These are phyloP conservation scores for Pelvicachromis taeniatus DNA, from an alignment of 2,113 vertebrate genomes.

Conservation along the genomic window DNA sequence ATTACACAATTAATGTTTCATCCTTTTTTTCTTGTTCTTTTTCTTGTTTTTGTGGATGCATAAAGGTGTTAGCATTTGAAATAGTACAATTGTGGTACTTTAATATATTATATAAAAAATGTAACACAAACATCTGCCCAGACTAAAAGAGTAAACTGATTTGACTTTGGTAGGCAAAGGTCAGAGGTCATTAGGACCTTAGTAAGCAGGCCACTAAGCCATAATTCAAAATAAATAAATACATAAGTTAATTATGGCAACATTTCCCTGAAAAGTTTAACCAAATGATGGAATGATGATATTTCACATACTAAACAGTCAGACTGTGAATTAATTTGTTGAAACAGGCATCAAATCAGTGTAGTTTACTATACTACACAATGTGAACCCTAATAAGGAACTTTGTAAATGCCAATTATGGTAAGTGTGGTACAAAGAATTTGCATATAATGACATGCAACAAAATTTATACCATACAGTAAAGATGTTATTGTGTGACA, in stretches of 20 bases:
- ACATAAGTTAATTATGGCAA: background rate
- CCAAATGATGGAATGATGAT: background rate
- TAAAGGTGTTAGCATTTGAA: background rate
- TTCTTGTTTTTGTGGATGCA: background rate
- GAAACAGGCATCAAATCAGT: background rate
- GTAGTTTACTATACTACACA: background rate
- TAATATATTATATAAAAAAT: background rate
- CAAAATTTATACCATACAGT: background rate
- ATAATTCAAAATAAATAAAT: background rate
- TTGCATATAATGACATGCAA: background rate
- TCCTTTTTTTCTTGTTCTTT: background rate
- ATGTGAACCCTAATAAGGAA: background rate
- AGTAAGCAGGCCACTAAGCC: background rate
- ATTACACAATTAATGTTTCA: background rate
- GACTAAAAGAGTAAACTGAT: background rate
- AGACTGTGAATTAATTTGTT: too few relatives aligned
- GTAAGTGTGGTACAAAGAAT: background rate
- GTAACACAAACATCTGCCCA: background rate
- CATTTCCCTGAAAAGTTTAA: background rate
- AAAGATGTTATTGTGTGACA: background rate
- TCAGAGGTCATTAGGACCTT: background rate
- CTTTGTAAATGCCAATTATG: background rate
- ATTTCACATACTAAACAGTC: background rate
- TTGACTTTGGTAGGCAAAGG: background rate
- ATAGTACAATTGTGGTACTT: background rate